A percentile compares a stretch with the other conserved stretches of the same genome.
Conservation (phyloP, 1,140 invertebrate genomes). For the Coptotermes formosanus region DNA sequence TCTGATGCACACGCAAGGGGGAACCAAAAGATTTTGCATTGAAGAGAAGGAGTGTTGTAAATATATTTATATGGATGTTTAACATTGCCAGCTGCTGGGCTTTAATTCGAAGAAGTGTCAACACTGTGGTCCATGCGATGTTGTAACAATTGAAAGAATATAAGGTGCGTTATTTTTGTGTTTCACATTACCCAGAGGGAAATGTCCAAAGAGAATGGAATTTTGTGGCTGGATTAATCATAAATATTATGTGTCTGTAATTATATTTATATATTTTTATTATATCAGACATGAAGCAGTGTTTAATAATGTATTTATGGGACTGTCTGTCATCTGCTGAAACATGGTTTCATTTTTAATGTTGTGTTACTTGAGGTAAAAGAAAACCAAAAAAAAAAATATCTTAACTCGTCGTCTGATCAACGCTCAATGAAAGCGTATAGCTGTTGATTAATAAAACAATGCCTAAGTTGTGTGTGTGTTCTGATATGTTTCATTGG, state of each 20-base stretch:
- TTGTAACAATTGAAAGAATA: not conserved
- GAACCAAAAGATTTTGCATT: not conserved
- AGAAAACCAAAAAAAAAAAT: not conserved
- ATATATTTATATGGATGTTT: constrained; percentile 13
- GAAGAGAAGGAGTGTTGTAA: constrained; percentile 4
- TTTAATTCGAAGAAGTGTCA: not conserved
- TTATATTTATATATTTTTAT: constrained; percentile 27
- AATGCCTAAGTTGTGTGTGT: constrained; percentile 26
- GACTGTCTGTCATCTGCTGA: not conserved
- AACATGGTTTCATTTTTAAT: constrained; percentile 16
- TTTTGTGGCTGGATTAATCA: constrained; percentile 18
- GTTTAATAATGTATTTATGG: not conserved
- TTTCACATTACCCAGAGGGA: not conserved
- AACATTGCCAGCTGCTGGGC: not conserved
- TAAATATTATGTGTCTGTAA: constrained; percentile 21
- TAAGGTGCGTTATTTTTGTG: constrained; percentile 19
- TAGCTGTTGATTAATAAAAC: constrained; percentile 9
- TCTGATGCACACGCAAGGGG: not conserved
- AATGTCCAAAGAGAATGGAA: constrained; percentile 11
- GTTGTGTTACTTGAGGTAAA: constrained; percentile 24
- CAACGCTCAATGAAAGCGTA: constrained; percentile 9
- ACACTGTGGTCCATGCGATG: not conserved
- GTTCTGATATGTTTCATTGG: constrained; percentile 21
- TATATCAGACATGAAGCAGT: constrained; percentile 10
- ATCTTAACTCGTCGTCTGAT: constrained; percentile 14